A percentile compares a stretch with the other conserved stretches of the same genome.
These are phyloP conservation scores for Thunnus thynnus DNA, from an alignment of 2,113 vertebrate genomes.

Conservation along the genomic window DNA sequence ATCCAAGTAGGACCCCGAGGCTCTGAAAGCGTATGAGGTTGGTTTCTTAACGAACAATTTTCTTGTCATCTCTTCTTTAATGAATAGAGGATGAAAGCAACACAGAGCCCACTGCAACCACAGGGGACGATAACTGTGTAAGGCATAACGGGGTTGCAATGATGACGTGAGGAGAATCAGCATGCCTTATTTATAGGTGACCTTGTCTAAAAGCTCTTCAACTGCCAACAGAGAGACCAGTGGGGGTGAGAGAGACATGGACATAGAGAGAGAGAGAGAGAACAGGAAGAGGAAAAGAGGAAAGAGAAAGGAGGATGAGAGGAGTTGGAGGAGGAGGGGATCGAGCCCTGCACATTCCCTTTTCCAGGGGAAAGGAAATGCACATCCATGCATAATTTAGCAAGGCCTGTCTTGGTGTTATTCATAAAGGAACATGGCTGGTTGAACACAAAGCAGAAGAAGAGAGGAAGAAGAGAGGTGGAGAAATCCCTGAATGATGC, in stretches of 20 bases:
- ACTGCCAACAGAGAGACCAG: conserved; percentile 56
- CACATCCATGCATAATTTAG: conserved; percentile 75
- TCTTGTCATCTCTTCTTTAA: conserved; percentile 66
- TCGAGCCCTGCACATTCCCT: conserved; percentile 29
- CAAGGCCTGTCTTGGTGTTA: conserved; percentile 57
- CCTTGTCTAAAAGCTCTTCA: conserved; percentile 82
- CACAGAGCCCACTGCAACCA: conserved; percentile 46
- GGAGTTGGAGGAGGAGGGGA: conserved; percentile 33
- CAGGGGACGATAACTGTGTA: conserved; percentile 58
- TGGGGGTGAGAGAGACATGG: conserved; percentile 33
- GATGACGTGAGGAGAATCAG: conserved; percentile 77
- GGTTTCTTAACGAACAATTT: conserved; percentile 54
- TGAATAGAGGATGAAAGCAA: conserved; percentile 62
- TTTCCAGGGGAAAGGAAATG: conserved; percentile 63
- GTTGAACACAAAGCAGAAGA: conserved; percentile 7
- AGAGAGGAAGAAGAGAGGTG: conserved; percentile 3
- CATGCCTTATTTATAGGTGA: conserved; percentile 83
- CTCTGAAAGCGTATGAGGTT: conserved; percentile 55
- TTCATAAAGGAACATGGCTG: conserved; percentile 62
- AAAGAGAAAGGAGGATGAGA: conserved; percentile 25
- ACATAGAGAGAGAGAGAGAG: conserved; percentile 1
- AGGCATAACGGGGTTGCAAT: conserved; percentile 70
- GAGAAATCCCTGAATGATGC: conserved; percentile 33
- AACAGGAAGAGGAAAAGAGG: conserved; percentile 13
- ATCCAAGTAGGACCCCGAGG: conserved; percentile 45